A percentile compares a stretch with the other conserved stretches of the same genome.
Evolutionary conservation across 2,113 vertebrate species (phyloP).

Genomic region (Leucoraja erinaceus): DNA sequence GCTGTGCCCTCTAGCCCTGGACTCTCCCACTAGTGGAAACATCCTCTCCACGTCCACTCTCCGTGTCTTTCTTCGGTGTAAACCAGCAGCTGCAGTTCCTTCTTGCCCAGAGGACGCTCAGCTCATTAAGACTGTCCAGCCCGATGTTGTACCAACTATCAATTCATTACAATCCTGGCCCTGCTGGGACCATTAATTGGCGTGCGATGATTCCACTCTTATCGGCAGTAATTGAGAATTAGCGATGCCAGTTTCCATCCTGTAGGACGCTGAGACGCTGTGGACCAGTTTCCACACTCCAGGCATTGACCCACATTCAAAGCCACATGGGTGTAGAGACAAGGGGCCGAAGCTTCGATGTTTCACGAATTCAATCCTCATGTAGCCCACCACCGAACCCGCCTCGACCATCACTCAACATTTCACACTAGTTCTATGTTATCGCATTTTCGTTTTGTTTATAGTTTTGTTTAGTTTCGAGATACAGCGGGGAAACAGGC

Average conservation of each 20-base stretch:
- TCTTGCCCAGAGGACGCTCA: not conserved
- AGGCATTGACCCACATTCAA: constrained; percentile 22
- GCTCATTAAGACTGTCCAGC: constrained; percentile 17
- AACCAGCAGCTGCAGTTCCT: no score
- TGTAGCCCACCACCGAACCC: no score
- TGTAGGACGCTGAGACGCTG: not conserved
- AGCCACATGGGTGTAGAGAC: not conserved
- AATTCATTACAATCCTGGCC: not conserved
- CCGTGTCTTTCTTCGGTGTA: no score
- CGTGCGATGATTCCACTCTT: not conserved
- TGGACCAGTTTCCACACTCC: not conserved
- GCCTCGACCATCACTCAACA: no score
- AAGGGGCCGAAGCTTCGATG: not conserved
- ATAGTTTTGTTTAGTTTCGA: no score
- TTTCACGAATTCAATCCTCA: not conserved
- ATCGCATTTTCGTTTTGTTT: no score
- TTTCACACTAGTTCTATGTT: no score
- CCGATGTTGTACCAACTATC: not conserved
- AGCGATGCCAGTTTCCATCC: not conserved
- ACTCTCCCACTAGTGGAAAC: no score
- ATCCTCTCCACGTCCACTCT: no score
- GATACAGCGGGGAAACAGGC: no score
- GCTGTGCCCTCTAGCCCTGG: no score
- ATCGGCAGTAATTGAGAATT: not conserved
- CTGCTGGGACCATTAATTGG: constrained; percentile 21